Base-by-base conservation (phyloP, 2,113 vertebrate genomes). In the Malurus cyaneus region DNA sequence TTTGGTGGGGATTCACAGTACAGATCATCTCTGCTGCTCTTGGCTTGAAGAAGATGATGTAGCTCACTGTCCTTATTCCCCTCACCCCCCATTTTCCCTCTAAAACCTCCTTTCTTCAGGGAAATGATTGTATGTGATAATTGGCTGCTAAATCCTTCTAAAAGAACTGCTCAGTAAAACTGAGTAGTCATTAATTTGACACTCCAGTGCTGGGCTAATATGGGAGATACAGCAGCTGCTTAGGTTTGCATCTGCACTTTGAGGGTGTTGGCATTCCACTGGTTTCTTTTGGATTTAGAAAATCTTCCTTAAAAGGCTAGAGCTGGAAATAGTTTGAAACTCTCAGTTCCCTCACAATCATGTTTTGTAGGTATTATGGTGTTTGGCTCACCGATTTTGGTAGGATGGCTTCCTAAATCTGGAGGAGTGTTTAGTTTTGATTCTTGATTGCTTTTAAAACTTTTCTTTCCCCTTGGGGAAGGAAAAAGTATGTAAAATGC, bases 71-170 rank as follows among this genome's bases (percentile, higher is more conserved):
- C 8, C 14, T 46, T 59, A 17, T 16, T 9, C 5, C 5, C 4
- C 4, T 0, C 47, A 21, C 20, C 3, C 6, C 9, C 0, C 1
- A 3, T 29, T 83, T 91, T 73, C 0, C 2, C 31, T 21, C 56
- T 64, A 14, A 85, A 70, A 41, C 21, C 52, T 81, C 14, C 7
- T 87, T 81, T 91, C 32, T 71, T 82, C 29, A 80, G 41, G 62
- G 47, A 86, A 72, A 28, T 54, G 4, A 28, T 17, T 76, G 15
- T 52, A 28, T 71, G n/a, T 74, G 53, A 60, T 77, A 88, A 80
- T 69, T 88, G 71, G 29, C 66, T 94, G 62, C 90, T 95, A 79
- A 92, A 79, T 62, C 53, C 32, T 73, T 80, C 57, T 36, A 29
- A 80, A 90, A 74, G 32, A 82, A 32, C 62, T 52, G 26, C 42